Percentiles rank a stretch among this genome's conserved stretches.
phyloP scores from a whole-genome alignment of 2,113 vertebrate genomes.

The Delphinapterus leucas region DNA sequence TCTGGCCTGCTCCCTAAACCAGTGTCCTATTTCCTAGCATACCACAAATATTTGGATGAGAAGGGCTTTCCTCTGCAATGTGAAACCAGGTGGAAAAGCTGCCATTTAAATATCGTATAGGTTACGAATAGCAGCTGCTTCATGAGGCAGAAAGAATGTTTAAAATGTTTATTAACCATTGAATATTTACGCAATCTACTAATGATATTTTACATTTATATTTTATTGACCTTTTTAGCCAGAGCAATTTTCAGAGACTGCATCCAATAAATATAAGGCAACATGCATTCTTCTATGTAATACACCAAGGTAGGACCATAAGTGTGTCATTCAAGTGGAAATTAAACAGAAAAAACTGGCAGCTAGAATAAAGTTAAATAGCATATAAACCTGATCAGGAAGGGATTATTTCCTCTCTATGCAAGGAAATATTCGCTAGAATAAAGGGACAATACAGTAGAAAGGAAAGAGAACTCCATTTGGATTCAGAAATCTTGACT shows the following conservation, averaged over 20 bases:
- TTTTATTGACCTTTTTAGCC: not conserved
- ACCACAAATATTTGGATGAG: not conserved
- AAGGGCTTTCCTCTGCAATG: not conserved
- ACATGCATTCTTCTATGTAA: not conserved
- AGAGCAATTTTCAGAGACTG: not conserved
- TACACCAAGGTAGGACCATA: not conserved
- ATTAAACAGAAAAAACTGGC: not conserved
- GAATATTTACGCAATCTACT: not conserved
- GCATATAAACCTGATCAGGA: not conserved
- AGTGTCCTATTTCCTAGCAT: not conserved
- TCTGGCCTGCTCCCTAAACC: not conserved
- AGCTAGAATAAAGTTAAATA: slow-evolving; percentile 16
- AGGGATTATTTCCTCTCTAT: not conserved
- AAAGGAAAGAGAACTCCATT: not conserved
- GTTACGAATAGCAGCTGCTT: not conserved
- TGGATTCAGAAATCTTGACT: not conserved
- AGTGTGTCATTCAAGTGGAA: not conserved
- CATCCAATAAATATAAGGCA: not conserved
- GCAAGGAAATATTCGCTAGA: not conserved
- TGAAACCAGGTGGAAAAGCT: not conserved
- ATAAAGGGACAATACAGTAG: not conserved
- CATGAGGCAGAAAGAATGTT: not conserved
- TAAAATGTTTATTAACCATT: slow-evolving; percentile 8
- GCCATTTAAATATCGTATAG: not conserved
- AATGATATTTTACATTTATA: slow-evolving; percentile 17